Conservation (phyloP, 2,113 vertebrate genomes). For the Calidris pugnax region DNA sequence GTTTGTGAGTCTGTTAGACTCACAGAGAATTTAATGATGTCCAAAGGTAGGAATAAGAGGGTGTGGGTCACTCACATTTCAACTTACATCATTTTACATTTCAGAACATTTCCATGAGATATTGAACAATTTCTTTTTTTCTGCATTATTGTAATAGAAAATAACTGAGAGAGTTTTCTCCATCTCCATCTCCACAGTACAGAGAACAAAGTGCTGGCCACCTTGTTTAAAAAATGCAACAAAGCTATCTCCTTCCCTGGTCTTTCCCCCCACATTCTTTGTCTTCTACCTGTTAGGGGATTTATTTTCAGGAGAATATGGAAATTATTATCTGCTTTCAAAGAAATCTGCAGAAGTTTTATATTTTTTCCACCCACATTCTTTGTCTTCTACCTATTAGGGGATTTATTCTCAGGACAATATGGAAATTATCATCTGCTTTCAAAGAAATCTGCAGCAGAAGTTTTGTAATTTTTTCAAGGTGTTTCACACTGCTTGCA, state of each 20-base stretch:
- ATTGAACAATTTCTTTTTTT: neutral
- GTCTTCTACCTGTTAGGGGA: neutral
- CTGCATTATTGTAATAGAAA: neutral
- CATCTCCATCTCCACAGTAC: neutral
- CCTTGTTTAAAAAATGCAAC: neutral
- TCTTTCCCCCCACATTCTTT: neutral
- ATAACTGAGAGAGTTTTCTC: neutral
- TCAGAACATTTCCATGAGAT: neutral
- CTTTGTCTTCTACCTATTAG: neutral
- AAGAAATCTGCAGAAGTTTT: neutral
- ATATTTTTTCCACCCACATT: neutral
- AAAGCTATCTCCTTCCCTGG: neutral
- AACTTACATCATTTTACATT: neutral
- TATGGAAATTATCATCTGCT: neutral
- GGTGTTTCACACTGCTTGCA: neutral
- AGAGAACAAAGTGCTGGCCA: neutral
- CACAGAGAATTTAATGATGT: neutral
- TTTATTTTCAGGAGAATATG: neutral
- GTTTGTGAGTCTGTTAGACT: neutral
- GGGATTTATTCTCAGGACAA: neutral
- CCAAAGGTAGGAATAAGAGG: neutral
- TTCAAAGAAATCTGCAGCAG: neutral
- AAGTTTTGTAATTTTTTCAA: neutral
- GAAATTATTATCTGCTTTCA: neutral
- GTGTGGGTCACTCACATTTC: neutral